A percentile compares a stretch with the other conserved stretches of the same genome.
Conservation (phyloP, 2,113 vertebrate genomes). For the Ursus arctos region DNA sequence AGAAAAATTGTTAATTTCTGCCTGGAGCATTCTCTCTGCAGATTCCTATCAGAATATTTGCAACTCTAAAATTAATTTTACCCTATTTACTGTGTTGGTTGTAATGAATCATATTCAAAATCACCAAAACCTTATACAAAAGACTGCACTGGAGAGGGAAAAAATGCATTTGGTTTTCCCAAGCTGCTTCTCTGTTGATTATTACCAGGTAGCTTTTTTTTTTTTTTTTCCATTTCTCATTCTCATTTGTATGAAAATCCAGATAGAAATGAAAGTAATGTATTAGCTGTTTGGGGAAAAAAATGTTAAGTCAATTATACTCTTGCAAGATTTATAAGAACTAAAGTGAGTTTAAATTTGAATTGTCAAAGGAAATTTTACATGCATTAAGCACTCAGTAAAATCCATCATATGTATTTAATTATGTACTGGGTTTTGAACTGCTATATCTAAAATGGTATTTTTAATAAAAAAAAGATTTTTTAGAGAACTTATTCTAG, state of each 20-base stretch:
- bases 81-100: constrained; percentile 76
- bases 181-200: constrained; percentile 79
- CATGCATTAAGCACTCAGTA: constrained; percentile 87
- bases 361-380: constrained; percentile 91
- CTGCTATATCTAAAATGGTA: constrained; percentile 72
- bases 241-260: constrained; percentile 86
- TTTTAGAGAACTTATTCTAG: constrained; percentile 68
- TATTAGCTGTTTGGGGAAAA: constrained; percentile 84
- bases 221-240: constrained; percentile 73
- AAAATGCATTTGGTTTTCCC: constrained; percentile 69
- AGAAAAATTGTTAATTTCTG: constrained; percentile 81
- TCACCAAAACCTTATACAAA: constrained; percentile 76
- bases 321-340: constrained; percentile 90
- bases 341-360: constrained; percentile 90
- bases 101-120: constrained; percentile 84
- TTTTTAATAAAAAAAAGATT: constrained; percentile 62
- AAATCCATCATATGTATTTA: constrained; percentile 89
- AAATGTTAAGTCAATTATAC: constrained; percentile 89
- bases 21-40: constrained; percentile 73
- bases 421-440: constrained; percentile 88
- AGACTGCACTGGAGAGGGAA: constrained; percentile 60
- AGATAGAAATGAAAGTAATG: constrained; percentile 86
- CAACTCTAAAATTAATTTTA: constrained; percentile 85
- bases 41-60: constrained; percentile 78
- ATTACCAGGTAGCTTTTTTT: constrained; percentile 82